A percentile compares a stretch with the other conserved stretches of the same genome.
phyloP scores from a whole-genome alignment of 2,797 vertebrate genomes.

The Parotocinclus haroldoi region DNA sequence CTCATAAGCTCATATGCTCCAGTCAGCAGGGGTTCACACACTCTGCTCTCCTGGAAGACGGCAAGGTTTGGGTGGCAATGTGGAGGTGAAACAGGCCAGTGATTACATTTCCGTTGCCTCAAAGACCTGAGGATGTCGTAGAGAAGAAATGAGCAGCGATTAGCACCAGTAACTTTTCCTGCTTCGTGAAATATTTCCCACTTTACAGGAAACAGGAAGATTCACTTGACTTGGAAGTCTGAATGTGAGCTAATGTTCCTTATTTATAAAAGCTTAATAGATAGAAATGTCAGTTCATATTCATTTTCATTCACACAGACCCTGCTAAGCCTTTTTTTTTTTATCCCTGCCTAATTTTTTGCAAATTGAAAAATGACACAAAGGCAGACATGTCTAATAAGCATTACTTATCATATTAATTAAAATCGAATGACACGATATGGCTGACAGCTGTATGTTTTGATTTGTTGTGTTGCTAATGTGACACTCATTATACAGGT shows the following conservation, averaged over 20 bases:
- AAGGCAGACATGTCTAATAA: constrained; percentile 88
- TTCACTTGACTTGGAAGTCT: constrained; percentile 44
- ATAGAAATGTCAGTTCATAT: constrained; percentile 50
- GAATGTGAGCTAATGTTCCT: constrained; percentile 44
- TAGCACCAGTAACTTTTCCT: constrained; percentile 50
- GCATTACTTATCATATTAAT: constrained; percentile 99
- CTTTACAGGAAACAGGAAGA: constrained; percentile 51
- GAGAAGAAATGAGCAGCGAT: constrained; percentile 50
- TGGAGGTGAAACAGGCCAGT: constrained; percentile 58
- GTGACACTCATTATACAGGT: constrained; percentile 99
- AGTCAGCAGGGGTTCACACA: constrained; percentile 53
- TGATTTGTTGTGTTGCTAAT: constrained; percentile 99
- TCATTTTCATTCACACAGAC: constrained; percentile 44
- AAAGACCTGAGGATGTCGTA: constrained; percentile 52
- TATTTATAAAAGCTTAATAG: constrained; percentile 56
- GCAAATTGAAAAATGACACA: constrained; percentile 74
- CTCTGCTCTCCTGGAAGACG: constrained; percentile 43
- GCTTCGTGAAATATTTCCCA: constrained; percentile 43
- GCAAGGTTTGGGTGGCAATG: constrained; percentile 49
- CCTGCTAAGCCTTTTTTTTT: constrained; percentile 49
- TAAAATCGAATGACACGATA: constrained; percentile 97
- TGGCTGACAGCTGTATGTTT: constrained; percentile 93
- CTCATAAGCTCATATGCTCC: constrained; percentile 51
- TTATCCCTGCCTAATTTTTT: constrained; percentile 67
- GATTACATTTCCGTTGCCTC: constrained; percentile 55